phyloP scores from a whole-genome alignment of 2,797 vertebrate species.

The Sebastes trivittatus region DNA sequence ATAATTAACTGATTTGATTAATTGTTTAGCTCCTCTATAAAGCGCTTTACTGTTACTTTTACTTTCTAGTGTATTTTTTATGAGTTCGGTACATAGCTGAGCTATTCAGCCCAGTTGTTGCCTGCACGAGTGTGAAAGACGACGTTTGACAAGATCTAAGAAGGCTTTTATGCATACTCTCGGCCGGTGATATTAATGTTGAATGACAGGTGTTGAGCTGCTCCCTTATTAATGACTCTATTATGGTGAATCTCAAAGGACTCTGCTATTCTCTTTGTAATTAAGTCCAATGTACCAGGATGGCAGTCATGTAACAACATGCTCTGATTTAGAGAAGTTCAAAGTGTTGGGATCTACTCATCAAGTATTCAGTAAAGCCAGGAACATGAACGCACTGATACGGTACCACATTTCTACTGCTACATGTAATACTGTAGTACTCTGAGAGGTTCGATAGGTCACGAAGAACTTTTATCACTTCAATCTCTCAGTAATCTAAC shows the following conservation, averaged over 20 bases:
- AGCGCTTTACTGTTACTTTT: not conserved
- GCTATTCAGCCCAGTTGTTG: not conserved
- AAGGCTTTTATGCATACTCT: constrained; percentile 16
- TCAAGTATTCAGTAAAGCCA: constrained; percentile 9
- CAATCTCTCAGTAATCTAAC: not conserved
- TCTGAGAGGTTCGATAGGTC: not conserved
- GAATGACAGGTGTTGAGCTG: constrained; percentile 23
- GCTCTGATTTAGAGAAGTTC: constrained; percentile 23
- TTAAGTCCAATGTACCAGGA: constrained; percentile 17
- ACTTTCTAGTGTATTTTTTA: not conserved
- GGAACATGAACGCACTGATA: not conserved
- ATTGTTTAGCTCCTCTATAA: not conserved
- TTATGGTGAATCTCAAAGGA: constrained; percentile 21
- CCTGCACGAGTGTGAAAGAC: not conserved
- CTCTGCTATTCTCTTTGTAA: constrained; percentile 17
- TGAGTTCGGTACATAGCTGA: not conserved
- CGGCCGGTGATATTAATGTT: constrained; percentile 10
- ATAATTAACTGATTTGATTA: not conserved
- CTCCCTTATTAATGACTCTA: constrained; percentile 26
- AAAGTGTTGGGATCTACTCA: constrained; percentile 5
- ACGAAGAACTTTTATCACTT: not conserved
- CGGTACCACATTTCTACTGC: not conserved
- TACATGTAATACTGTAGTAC: not conserved
- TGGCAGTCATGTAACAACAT: constrained; percentile 34
- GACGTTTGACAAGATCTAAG: not conserved